Base-by-base conservation (phyloP, 2,888 invertebrate genomes). In the Villa cingulata region DNA sequence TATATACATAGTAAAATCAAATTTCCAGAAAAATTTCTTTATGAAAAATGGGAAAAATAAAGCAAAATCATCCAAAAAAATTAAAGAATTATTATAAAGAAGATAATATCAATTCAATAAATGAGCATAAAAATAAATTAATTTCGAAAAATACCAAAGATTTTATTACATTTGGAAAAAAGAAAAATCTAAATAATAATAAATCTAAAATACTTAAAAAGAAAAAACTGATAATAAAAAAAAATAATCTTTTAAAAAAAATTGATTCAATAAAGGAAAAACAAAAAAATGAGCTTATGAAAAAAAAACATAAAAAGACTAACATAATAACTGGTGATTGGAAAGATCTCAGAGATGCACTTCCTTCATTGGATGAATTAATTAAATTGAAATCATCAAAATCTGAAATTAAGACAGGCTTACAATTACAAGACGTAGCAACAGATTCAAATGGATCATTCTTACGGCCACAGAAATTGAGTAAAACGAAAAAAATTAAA, bases 321-420 rank as follows among this genome's bases (percentile, higher is more conserved):
- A n/a, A n/a, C n/a, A 58, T 56, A 6, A 54, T 65, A 0, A 55
- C 62, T 6, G 66, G 66, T 0, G 65, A 66, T 37, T 53, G 68
- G 12, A 62, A 61, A 27, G 58, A 61, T 0, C 50, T 68, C 0
- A 61, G 62, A n/a, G 68, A 68, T 55, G 66, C 67, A 1, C 41
- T 68, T 32, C 68, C 68, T 12, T 65, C 68, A 0, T 48, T 68
- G 3, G 58, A 61, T 12, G 63, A 63, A 32, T 51, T 68, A 3
- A 60, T 60, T 41, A 57, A 59, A 38, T 34, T 66, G 29, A 62
- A 59, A 2, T 36, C 36, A 4, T 19, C 12, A 32, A 58, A 58
- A 29, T 55, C 52, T n/a, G 54, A 48, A 36, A 53, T 54, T 29
- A 62, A 55, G 46, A 58, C 55, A 1, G 55, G 53, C 2, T 50